Conservation (phyloP, 1,140 invertebrate species). For the Gonioctena quinquepunctata region DNA sequence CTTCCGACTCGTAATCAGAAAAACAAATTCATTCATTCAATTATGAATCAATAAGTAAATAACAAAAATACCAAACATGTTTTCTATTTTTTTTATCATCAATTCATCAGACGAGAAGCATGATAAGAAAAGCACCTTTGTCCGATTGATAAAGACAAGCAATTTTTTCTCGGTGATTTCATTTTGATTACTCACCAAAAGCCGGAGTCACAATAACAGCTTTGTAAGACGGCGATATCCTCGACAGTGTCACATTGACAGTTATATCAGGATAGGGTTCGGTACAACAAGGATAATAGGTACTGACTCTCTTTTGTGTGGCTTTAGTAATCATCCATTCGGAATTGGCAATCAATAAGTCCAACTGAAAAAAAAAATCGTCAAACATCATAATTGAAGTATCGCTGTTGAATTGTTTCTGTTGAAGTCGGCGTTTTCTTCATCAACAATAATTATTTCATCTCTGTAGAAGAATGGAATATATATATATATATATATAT, state of each 20-base stretch:
- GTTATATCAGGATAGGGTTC: conserved; percentile 63
- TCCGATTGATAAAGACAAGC: no score
- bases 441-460: background rate
- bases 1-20: no score
- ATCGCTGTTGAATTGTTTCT: no score
- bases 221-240: conserved; percentile 66
- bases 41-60: no score
- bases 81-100: no score
- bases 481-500: no score
- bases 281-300: conserved; percentile 60
- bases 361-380: conserved; percentile 29
- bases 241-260: conserved; percentile 59
- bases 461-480: background rate
- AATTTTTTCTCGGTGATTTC: no score
- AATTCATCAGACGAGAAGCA: no score
- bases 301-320: conserved; percentile 51
- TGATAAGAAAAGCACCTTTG: no score
- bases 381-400: no score
- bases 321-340: conserved; percentile 64
- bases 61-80: no score
- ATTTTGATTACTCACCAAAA: conserved; percentile 58
- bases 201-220: conserved; percentile 67
- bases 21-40: no score
- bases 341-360: conserved; percentile 55
- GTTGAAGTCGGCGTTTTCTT: background rate